Evolutionary conservation across 2,113 vertebrate species (phyloP).

Genomic region (Protobothrops mucrosquamatus): DNA sequence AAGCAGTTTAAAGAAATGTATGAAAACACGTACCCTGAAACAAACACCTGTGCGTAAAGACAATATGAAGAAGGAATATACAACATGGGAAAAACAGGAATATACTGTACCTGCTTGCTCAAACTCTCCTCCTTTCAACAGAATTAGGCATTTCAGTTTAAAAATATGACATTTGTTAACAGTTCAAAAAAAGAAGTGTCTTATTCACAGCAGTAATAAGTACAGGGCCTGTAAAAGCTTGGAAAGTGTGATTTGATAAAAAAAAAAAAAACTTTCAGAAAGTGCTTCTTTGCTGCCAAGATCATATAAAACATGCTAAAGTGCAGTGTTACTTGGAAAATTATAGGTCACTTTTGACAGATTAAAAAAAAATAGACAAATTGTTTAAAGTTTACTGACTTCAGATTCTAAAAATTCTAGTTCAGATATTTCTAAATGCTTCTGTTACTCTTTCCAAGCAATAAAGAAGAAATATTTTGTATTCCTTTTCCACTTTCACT

Average conservation of each 20-base stretch:
- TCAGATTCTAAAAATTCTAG: not conserved
- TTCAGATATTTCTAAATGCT: not conserved
- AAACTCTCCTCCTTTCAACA: not conserved
- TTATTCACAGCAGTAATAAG: not conserved
- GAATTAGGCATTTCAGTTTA: not conserved
- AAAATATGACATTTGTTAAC: not conserved
- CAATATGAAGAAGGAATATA: not conserved
- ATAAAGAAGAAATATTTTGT: not conserved
- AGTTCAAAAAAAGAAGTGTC: not conserved
- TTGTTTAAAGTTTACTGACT: not conserved
- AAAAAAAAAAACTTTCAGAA: not conserved
- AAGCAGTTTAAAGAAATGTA: not conserved
- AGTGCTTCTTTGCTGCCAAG: not conserved
- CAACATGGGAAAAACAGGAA: not conserved
- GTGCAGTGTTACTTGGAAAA: not conserved
- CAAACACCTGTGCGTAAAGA: not conserved
- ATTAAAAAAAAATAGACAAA: not conserved
- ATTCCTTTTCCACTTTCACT: not conserved
- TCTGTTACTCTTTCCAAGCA: not conserved
- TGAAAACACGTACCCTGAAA: not conserved
- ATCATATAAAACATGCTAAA: too few relatives aligned
- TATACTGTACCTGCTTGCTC: not conserved
- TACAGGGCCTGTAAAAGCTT: not conserved
- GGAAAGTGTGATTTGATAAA: not conserved
- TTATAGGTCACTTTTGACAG: not conserved